Conservation (phyloP, 2,888 invertebrate species). For the Esperia sulphurella region DNA sequence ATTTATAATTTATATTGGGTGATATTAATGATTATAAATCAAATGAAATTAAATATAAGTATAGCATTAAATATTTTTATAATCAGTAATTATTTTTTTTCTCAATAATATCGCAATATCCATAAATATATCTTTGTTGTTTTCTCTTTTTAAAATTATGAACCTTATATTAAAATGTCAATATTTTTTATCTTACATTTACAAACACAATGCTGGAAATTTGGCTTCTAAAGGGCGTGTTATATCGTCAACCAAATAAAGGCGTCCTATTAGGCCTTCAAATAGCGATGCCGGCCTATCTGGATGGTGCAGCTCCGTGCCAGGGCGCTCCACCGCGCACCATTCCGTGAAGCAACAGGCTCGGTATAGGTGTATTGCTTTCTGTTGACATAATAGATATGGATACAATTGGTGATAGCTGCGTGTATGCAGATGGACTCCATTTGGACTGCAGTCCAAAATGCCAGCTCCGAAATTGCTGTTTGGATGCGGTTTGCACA, state of each 20-base stretch:
- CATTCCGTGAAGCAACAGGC: constrained; percentile 90
- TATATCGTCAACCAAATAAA: constrained; percentile 87
- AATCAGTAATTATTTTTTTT: constrained; percentile 13
- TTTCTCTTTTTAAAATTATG: too few species aligned
- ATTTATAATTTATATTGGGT: constrained; percentile 31
- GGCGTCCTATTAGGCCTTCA: constrained; percentile 89
- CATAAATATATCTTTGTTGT: too few species aligned
- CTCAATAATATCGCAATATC: background rate
- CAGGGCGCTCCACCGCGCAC: constrained; percentile 84
- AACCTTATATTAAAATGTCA: background rate
- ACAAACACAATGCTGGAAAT: constrained; percentile 81
- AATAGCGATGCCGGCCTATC: constrained; percentile 91
- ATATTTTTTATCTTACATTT: background rate
- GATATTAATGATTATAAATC: constrained; percentile 30
- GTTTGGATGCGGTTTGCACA: too few species aligned
- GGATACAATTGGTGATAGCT: too few species aligned
- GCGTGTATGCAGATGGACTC: too few species aligned
- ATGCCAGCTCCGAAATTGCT: too few species aligned
- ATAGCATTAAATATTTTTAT: constrained; percentile 40
- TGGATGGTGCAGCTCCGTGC: constrained; percentile 84
- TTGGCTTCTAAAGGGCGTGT: constrained; percentile 81
- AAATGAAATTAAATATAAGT: constrained; percentile 19
- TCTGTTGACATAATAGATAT: constrained; percentile 66
- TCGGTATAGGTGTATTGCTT: constrained; percentile 84
- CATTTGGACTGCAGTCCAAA: too few species aligned